Percentiles rank a stretch among this genome's conserved stretches.
Conservation (phyloP, 2,888 invertebrate genomes). For the Pandemis corylana region DNA sequence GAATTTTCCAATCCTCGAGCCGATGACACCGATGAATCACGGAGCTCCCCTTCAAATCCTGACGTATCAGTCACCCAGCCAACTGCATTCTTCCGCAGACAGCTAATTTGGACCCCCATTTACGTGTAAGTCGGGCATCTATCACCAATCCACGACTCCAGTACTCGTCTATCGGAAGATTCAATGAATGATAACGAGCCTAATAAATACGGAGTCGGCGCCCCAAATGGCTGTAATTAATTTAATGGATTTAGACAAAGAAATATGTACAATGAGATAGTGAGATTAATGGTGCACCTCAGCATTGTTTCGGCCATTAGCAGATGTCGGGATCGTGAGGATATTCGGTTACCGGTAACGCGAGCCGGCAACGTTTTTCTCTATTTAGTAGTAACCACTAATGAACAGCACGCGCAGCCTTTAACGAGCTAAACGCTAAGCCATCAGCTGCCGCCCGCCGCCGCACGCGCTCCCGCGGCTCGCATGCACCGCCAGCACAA, state of each 20-base stretch:
- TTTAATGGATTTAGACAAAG: conserved; percentile 85
- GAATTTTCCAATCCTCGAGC: conserved; percentile 67
- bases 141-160: conserved; percentile 69
- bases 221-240: conserved; percentile 82
- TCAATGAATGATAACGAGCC: conserved; percentile 84
- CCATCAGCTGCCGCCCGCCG: not conserved
- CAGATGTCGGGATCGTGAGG: conserved; percentile 52
- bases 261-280: conserved; percentile 83
- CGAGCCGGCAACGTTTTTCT: conserved; percentile 57
- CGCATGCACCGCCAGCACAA: not conserved
- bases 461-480: not conserved
- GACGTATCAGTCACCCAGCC: conserved; percentile 74
- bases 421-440: conserved; percentile 5
- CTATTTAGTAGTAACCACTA: conserved; percentile 69
- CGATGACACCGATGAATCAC: conserved; percentile 80
- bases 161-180: conserved; percentile 76
- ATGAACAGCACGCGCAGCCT: conserved; percentile 58
- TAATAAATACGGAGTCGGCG: conserved; percentile 83
- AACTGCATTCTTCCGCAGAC: conserved; percentile 80
- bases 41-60: conserved; percentile 53
- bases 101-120: conserved; percentile 80
- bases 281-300: conserved; percentile 74
- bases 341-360: conserved; percentile 49
- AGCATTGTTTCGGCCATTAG: conserved; percentile 74
- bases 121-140: conserved; percentile 79